Evolutionary conservation across 2,113 vertebrate genomes (phyloP).

Genomic region (Nannobrachium achirus): DNA sequence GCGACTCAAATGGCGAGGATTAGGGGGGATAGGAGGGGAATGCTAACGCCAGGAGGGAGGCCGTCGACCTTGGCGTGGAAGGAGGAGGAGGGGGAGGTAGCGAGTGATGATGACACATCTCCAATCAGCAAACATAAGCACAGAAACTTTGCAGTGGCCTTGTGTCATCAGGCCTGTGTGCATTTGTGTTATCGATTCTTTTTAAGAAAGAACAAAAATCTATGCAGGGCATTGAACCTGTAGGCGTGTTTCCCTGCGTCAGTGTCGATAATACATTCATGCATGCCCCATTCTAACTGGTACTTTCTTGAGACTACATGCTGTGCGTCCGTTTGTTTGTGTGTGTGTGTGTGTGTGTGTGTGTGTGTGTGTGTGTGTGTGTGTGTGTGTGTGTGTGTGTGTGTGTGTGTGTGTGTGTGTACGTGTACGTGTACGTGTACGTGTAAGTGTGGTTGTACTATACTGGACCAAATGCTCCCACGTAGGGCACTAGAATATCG

Average conservation of each 20-base stretch:
- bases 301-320: neutral
- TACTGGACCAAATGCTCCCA: no score
- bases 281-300: no score
- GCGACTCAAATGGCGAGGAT: conserved; percentile 74
- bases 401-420: neutral
- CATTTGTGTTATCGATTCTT: no score
- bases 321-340: neutral
- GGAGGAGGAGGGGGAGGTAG: conserved; percentile 29
- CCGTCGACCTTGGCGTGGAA: conserved; percentile 71
- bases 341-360: conserved; percentile 4
- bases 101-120: conserved; percentile 33
- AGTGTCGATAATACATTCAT: no score
- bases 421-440: conserved; percentile 20
- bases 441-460: conserved; percentile 5
- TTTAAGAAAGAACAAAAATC: no score
- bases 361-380: conserved; percentile 2
- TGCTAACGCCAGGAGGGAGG: conserved; percentile 69
- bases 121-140: conserved; percentile 26
- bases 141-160: conserved; percentile 15
- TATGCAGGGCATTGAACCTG: no score
- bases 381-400: neutral
- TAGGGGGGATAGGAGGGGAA: conserved; percentile 75
- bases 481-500: no score
- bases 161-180: no score
- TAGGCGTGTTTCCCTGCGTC: no score